phyloP scores from a whole-genome alignment of 1,140 invertebrate species.

The Drosophila ficusphila region DNA sequence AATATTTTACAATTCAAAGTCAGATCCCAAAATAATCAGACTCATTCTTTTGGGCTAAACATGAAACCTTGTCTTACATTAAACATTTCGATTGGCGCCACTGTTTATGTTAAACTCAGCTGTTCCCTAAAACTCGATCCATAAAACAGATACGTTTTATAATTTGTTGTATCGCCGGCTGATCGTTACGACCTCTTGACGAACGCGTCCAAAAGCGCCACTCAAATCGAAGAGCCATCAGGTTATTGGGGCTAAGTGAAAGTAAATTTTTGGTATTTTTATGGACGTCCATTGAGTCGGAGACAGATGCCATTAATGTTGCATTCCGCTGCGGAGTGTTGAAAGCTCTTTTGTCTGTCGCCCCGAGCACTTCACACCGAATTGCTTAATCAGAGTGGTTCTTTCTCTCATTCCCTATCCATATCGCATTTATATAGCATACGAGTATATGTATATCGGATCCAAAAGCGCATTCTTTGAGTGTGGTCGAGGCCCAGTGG shows the following conservation, averaged over 20 bases:
- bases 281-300: constrained; percentile 23
- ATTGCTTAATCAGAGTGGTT: constrained; percentile 73
- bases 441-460: constrained; percentile 4
- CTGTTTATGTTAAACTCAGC: constrained; percentile 31
- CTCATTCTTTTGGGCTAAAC: not conserved
- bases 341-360: constrained; percentile 66
- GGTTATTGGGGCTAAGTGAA: constrained; percentile 68
- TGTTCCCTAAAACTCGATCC: constrained; percentile 22
- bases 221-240: constrained; percentile 47
- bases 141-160: constrained; percentile 68
- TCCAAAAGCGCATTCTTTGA: constrained; percentile 45
- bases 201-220: constrained; percentile 48
- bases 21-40: not conserved
- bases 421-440: constrained; percentile 9
- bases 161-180: constrained; percentile 69
- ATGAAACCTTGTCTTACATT: not conserved
- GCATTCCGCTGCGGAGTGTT: constrained; percentile 74
- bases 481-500: constrained; percentile 42
- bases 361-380: constrained; percentile 62
- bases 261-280: constrained; percentile 76
- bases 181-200: constrained; percentile 51
- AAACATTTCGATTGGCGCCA: constrained; percentile 37
- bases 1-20: not conserved
- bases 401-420: not conserved
- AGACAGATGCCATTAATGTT: constrained; percentile 65